Evolutionary conservation across 2,888 invertebrate genomes (phyloP).

Genomic region (Drosophila meridiana): DNA sequence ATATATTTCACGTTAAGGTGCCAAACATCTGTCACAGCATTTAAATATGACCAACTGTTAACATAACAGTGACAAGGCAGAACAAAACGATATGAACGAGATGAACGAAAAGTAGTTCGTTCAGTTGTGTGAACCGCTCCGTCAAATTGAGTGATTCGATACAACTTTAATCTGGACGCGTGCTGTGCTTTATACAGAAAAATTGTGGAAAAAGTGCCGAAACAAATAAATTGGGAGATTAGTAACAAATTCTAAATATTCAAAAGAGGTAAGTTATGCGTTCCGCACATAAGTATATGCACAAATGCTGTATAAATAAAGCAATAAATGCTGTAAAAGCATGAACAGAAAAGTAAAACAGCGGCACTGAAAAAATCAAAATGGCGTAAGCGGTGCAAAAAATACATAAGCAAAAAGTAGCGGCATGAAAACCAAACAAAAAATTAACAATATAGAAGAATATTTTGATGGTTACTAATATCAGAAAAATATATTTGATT

Average conservation of each 20-base stretch:
- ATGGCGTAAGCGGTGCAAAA: constrained; percentile 63
- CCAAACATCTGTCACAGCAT: not conserved
- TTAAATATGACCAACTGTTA: not conserved
- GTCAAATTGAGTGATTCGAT: constrained; percentile 23
- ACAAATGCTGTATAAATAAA: not conserved
- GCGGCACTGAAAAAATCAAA: constrained; percentile 58
- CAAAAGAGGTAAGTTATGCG: constrained; percentile 32
- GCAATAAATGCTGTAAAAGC: not conserved
- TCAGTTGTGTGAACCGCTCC: not conserved
- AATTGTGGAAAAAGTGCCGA: constrained; percentile 47
- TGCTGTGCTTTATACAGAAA: constrained; percentile 39
- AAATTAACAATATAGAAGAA: not conserved
- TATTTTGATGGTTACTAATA: not conserved
- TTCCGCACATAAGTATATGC: not conserved
- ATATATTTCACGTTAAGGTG: too few relatives aligned
- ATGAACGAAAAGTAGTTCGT: constrained; percentile 1
- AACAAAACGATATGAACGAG: not conserved
- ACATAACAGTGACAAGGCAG: constrained; percentile 1
- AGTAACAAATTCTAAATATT: constrained; percentile 26
- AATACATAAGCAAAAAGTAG: constrained; percentile 32
- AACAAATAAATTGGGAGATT: constrained; percentile 19
- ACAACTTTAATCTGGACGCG: constrained; percentile 34
- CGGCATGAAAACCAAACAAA: constrained; percentile 9
- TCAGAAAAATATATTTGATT: not conserved
- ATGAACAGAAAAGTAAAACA: constrained; percentile 9